A percentile compares a stretch with the other conserved stretches of the same genome.
These are phyloP conservation scores for Amphipoea lucens DNA, from an alignment of 2,888 invertebrate genomes.

Conservation along the genomic window DNA sequence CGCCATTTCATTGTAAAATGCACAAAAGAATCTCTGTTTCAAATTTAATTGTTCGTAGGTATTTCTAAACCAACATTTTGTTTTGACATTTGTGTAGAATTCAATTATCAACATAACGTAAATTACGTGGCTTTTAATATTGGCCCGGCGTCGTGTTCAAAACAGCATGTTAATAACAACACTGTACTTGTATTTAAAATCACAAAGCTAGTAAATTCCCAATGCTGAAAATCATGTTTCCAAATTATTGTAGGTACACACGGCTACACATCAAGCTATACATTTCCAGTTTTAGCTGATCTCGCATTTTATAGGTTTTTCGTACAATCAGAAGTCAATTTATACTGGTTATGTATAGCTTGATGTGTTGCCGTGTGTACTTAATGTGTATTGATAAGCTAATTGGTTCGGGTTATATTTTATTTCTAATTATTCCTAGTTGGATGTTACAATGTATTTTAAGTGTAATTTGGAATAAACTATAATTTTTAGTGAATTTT, in stretches of 20 bases:
- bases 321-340: no score
- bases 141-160: slow-evolving; percentile 6
- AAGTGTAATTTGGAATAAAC: neutral
- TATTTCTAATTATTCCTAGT: neutral
- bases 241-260: neutral
- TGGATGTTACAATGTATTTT: neutral
- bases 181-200: slow-evolving; percentile 11
- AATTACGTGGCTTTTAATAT: neutral
- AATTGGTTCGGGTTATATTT: neutral
- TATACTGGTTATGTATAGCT: no score
- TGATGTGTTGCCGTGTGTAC: neutral
- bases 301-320: no score
- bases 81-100: slow-evolving; percentile 22
- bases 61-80: slow-evolving; percentile 31
- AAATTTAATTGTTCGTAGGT: slow-evolving; percentile 60
- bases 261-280: no score
- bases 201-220: neutral
- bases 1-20: slow-evolving; percentile 73
- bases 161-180: slow-evolving; percentile 1
- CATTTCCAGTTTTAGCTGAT: no score
- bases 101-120: slow-evolving; percentile 27
- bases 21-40: slow-evolving; percentile 69
- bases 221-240: slow-evolving; percentile 13
- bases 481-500: neutral
- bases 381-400: neutral